Conservation (phyloP, 2,113 vertebrate species). For the Zosterops pallidus region DNA sequence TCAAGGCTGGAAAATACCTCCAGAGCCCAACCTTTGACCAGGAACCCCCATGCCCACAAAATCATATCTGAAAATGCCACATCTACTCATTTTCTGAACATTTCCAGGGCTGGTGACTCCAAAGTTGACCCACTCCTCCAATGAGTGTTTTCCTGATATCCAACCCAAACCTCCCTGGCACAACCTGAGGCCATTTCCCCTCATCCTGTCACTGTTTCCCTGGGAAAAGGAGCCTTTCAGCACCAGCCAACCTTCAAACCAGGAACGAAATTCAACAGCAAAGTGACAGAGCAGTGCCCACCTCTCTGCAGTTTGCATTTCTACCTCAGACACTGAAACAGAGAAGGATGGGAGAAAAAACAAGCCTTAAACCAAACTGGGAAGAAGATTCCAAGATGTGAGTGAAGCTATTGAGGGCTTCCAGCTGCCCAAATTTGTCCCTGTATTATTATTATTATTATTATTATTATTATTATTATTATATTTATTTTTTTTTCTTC, state of each 20-base stretch:
- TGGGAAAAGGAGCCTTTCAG: background rate
- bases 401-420: background rate
- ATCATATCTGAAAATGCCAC: background rate
- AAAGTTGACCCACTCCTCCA: background rate
- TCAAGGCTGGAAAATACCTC: background rate
- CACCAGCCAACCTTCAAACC: background rate
- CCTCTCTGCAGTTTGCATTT: accelerated
- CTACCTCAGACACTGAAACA: background rate
- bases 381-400: accelerated
- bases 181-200: background rate
- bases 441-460: too few relatives aligned
- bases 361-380: background rate
- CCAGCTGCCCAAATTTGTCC: background rate
- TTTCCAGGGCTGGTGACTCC: background rate
- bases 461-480: too few relatives aligned
- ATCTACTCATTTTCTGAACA: background rate
- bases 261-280: background rate
- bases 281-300: background rate
- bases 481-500: background rate
- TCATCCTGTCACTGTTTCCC: background rate
- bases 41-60: background rate
- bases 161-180: background rate
- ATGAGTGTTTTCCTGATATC: background rate
- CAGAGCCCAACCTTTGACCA: background rate
- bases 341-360: too few relatives aligned